Evolutionary conservation across 1,140 invertebrate genomes (phyloP).

Genomic region (Frieseomelitta varia): DNA sequence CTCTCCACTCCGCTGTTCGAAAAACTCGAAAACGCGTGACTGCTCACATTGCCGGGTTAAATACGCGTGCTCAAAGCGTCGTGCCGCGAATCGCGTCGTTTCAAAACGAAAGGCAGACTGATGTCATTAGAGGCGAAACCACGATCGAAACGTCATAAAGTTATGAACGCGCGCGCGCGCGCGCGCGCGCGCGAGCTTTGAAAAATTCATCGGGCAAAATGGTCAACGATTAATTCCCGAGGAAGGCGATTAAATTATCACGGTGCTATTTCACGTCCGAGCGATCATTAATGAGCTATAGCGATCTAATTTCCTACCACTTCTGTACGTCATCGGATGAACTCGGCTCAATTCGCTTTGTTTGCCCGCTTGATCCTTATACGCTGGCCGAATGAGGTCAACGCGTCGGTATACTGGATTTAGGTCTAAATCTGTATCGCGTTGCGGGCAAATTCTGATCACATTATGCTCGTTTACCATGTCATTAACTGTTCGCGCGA

Average conservation of each 20-base stretch:
- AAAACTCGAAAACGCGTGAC: constrained; percentile 64
- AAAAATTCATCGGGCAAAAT: not conserved
- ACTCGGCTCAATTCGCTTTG: constrained; percentile 27
- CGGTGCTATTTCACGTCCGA: constrained; percentile 5
- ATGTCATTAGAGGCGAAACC: constrained; percentile 17
- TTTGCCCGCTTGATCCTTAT: constrained; percentile 37
- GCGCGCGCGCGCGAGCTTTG: not conserved
- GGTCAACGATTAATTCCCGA: constrained; percentile 1
- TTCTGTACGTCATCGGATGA: constrained; percentile 42
- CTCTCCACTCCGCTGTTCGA: constrained; percentile 46
- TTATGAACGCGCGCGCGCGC: not conserved
- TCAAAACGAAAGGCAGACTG: constrained; percentile 14
- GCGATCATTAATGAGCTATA: constrained; percentile 19
- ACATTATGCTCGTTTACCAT: constrained; percentile 6
- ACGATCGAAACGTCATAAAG: not conserved
- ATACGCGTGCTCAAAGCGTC: constrained; percentile 47
- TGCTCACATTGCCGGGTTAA: constrained; percentile 45
- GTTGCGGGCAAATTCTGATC: constrained; percentile 25
- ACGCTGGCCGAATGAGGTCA: constrained; percentile 34
- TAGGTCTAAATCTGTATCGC: constrained; percentile 41
- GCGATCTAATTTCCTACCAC: constrained; percentile 40
- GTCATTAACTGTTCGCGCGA: not conserved
- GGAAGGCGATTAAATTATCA: constrained; percentile 11
- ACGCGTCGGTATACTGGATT: constrained; percentile 24
- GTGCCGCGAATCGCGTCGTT: constrained; percentile 1